Conservation (phyloP, 2,888 invertebrate species). For the Heliconius charithonia region DNA sequence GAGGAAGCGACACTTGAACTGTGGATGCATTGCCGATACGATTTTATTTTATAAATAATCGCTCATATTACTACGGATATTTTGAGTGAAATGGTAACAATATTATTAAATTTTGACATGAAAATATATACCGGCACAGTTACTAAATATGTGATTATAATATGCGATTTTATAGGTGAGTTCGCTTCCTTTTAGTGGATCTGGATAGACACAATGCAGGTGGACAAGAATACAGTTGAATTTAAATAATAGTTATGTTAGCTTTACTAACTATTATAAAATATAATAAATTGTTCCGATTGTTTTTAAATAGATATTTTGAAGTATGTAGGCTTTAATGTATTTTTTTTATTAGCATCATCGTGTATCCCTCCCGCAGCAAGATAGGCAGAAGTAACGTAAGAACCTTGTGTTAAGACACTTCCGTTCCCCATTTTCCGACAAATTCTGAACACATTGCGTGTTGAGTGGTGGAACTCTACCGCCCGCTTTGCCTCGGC, state of each 20-base stretch:
- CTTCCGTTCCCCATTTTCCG: too few relatives aligned
- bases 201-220: neutral
- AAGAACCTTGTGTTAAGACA: too few relatives aligned
- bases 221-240: neutral
- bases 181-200: neutral
- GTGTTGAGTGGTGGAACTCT: too few relatives aligned
- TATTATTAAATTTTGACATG: conserved; percentile 43
- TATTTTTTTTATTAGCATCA: too few relatives aligned
- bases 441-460: too few relatives aligned
- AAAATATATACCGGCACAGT: conserved; percentile 33
- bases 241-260: neutral
- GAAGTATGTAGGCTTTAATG: too few relatives aligned
- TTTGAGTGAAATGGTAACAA: conserved; percentile 46
- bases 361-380: too few relatives aligned
- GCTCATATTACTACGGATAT: conserved; percentile 59
- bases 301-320: too few relatives aligned
- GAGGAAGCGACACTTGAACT: conserved; percentile 72
- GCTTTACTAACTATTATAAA: too few relatives aligned
- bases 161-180: neutral
- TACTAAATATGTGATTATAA: neutral
- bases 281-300: too few relatives aligned
- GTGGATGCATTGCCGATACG: conserved; percentile 77
- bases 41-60: conserved; percentile 80
- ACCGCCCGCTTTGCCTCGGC: too few relatives aligned
- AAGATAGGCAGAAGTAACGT: too few relatives aligned